Conservation (phyloP, 92 coral and sea anemone species). For the Umimayanthus kanabou region DNA sequence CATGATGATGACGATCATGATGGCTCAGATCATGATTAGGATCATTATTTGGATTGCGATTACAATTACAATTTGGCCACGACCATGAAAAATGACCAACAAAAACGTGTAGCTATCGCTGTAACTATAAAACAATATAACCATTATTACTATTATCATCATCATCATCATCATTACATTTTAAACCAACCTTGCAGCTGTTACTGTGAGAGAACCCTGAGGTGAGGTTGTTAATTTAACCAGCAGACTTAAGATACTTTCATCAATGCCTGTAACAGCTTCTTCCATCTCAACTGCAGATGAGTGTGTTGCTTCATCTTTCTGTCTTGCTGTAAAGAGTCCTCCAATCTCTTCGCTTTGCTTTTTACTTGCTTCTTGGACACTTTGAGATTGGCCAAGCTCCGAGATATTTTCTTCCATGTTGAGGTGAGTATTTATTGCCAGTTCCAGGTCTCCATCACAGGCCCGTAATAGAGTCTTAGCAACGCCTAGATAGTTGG, state of each 20-base stretch:
- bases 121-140: too few relatives aligned
- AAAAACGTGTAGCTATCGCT: too few relatives aligned
- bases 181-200: conserved; percentile 56
- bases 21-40: too few relatives aligned
- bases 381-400: conserved; percentile 46
- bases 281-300: conserved; percentile 29
- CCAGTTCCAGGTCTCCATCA: conserved; percentile 82
- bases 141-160: too few relatives aligned
- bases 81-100: too few relatives aligned
- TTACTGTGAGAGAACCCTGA: conserved; percentile 51
- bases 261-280: conserved; percentile 62
- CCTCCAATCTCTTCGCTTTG: conserved; percentile 4
- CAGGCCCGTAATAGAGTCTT: conserved; percentile 72
- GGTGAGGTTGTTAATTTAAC: conserved; percentile 64
- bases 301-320: conserved; percentile 3
- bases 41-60: too few relatives aligned
- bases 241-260: conserved; percentile 85
- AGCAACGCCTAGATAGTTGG: conserved; percentile 63
- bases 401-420: conserved; percentile 77
- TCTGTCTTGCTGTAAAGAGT: conserved; percentile 15
- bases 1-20: too few relatives aligned
- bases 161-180: neutral
- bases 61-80: too few relatives aligned
- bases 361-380: neutral
- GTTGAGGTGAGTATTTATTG: conserved; percentile 79